These are phyloP conservation scores for Melanotaenia pygmaea DNA, from an alignment of 2,797 vertebrate genomes.

Conservation along the genomic window DNA sequence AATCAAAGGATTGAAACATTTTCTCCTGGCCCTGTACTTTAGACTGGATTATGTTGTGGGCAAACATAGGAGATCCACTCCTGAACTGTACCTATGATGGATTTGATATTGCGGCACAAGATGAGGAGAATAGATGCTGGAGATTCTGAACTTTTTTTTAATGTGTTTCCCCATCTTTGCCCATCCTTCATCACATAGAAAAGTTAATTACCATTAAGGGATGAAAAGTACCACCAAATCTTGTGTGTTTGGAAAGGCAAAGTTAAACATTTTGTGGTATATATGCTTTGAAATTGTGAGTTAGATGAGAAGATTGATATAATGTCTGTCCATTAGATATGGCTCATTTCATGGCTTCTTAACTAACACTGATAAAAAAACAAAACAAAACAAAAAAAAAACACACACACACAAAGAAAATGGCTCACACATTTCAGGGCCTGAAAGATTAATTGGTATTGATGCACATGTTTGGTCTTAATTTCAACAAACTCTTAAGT, in stretches of 20 bases:
- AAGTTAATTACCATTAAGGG: constrained; percentile 20
- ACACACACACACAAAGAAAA: not conserved
- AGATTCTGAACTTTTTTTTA: constrained; percentile 39
- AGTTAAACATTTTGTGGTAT: constrained; percentile 21
- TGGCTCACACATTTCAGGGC: not conserved
- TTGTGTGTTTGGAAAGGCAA: constrained; percentile 24
- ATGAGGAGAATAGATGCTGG: constrained; percentile 28
- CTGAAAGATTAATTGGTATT: not conserved
- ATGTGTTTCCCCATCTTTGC: constrained; percentile 32
- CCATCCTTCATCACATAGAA: constrained; percentile 25
- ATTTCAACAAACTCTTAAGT: not conserved
- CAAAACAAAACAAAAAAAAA: too few species aligned
- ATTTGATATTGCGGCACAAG: constrained; percentile 53
- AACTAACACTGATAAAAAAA: not conserved
- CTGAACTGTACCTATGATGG: constrained; percentile 35
- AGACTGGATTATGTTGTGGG: constrained; percentile 42
- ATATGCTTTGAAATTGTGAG: constrained; percentile 10
- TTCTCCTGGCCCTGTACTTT: constrained; percentile 37
- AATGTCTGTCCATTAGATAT: not conserved
- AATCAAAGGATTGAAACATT: constrained; percentile 54
- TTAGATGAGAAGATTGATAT: constrained; percentile 8
- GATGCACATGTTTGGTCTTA: not conserved
- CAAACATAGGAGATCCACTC: constrained; percentile 32
- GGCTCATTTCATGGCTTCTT: not conserved
- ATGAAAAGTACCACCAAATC: constrained; percentile 21